phyloP scores from a whole-genome alignment of 2,888 invertebrate genomes.

The Apamea anceps region DNA sequence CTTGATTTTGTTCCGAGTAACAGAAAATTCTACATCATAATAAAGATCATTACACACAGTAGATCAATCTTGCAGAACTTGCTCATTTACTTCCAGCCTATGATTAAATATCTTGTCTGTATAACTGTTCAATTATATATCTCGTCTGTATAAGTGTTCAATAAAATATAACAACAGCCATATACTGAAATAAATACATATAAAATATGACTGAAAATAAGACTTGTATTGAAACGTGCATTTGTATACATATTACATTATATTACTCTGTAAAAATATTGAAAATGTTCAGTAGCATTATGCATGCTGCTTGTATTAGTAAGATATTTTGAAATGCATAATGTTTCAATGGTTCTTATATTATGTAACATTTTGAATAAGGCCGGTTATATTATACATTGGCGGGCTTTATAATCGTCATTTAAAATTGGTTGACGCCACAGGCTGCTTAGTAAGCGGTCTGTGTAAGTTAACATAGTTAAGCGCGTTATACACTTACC shows the following conservation, averaged over 20 bases:
- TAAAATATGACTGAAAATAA: slow-evolving; percentile 61
- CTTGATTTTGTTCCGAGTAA: not conserved
- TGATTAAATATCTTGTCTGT: slow-evolving; percentile 2
- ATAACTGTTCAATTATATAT: slow-evolving; percentile 30
- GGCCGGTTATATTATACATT: not conserved
- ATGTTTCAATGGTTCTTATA: slow-evolving; percentile 14
- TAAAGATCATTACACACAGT: not conserved
- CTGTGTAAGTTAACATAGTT: not conserved
- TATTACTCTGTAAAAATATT: slow-evolving; percentile 14
- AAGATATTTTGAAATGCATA: slow-evolving; percentile 43
- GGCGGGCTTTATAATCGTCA: not conserved
- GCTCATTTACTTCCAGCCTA: not conserved
- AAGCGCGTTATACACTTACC: not conserved
- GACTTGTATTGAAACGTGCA: slow-evolving; percentile 61
- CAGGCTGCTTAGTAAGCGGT: not conserved
- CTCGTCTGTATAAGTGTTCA: slow-evolving; percentile 17
- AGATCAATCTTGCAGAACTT: not conserved
- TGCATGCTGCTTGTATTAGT: not conserved
- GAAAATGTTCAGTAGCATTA: slow-evolving; percentile 5
- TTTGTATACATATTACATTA: slow-evolving; percentile 52
- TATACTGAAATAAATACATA: slow-evolving; percentile 39
- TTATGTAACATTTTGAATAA: not conserved
- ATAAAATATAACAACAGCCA: slow-evolving; percentile 42
- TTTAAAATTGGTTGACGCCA: not conserved
- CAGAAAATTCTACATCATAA: not conserved